A percentile compares a stretch with the other conserved stretches of the same genome.
Evolutionary conservation across 2,797 vertebrate species (phyloP).

Genomic region (Decapterus maruadsi): DNA sequence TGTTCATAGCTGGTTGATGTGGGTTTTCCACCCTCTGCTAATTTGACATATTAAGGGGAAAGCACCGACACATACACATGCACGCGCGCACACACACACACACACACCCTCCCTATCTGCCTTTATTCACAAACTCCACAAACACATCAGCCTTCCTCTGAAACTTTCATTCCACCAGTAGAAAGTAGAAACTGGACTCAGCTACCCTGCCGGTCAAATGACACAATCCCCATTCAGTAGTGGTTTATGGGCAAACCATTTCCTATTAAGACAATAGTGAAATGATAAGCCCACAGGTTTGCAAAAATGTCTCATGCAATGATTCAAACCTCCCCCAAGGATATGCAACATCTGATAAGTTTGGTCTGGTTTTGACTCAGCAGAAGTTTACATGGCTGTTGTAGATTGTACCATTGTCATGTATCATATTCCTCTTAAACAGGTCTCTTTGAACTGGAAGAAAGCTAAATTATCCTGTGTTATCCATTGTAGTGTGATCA

Average conservation of each 20-base stretch:
- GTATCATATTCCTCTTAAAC: slow-evolving; percentile 4
- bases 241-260: slow-evolving; percentile 47
- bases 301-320: slow-evolving; percentile 38
- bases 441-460: not conserved
- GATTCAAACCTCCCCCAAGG: slow-evolving; percentile 28
- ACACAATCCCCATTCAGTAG: slow-evolving; percentile 25
- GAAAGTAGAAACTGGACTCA: slow-evolving; percentile 37
- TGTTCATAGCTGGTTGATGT: slow-evolving; percentile 42
- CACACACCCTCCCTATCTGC: slow-evolving; percentile 15
- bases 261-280: slow-evolving; percentile 43
- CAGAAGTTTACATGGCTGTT: slow-evolving; percentile 19
- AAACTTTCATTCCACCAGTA: slow-evolving; percentile 32
- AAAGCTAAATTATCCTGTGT: not conserved
- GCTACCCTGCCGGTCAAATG: slow-evolving; percentile 38
- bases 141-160: slow-evolving; percentile 40
- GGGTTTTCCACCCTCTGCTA: slow-evolving; percentile 65
- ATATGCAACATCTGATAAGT: slow-evolving; percentile 34
- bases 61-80: slow-evolving; percentile 53
- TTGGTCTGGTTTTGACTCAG: slow-evolving; percentile 44
- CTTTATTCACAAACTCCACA: slow-evolving; percentile 30
- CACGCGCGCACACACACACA: slow-evolving; percentile 16
- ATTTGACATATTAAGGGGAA: slow-evolving; percentile 70
- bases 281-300: slow-evolving; percentile 38
- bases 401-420: not conserved
- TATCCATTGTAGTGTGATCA: not conserved